These are phyloP conservation scores for Cyclophora punctaria DNA, from an alignment of 2,888 invertebrate genomes.

Conservation along the genomic window DNA sequence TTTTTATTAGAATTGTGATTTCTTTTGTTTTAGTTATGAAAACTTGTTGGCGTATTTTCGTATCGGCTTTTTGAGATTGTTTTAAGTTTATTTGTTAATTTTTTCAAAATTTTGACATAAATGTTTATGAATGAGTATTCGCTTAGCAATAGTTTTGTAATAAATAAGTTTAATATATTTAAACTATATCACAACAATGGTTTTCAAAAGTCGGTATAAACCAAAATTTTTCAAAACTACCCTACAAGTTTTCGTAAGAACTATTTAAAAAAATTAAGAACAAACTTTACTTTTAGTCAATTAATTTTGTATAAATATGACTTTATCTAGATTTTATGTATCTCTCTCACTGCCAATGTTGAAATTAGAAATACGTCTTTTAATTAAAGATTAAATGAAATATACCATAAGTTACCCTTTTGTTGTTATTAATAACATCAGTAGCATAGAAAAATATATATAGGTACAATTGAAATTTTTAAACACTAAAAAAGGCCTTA, in stretches of 20 bases:
- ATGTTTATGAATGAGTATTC: too few relatives aligned
- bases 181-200: neutral
- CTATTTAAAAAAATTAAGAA: constrained; percentile 5
- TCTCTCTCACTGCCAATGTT: constrained; percentile 41
- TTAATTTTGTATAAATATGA: constrained; percentile 20
- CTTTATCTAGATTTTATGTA: constrained; percentile 5
- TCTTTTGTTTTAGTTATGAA: constrained; percentile 42
- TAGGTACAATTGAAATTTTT: neutral
- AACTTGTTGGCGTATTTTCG: constrained; percentile 38
- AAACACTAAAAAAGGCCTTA: too few relatives aligned
- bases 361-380: neutral
- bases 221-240: constrained; percentile 9
- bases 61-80: constrained; percentile 2
- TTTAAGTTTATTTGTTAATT: neutral
- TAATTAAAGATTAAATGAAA: constrained; percentile 12
- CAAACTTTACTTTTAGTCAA: constrained; percentile 11
- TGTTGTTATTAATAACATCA: constrained; percentile 19
- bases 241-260: constrained; percentile 43
- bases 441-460: constrained; percentile 2
- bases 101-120: neutral
- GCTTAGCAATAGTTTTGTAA: too few relatives aligned
- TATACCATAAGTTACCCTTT: constrained; percentile 51
- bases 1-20: constrained; percentile 25
- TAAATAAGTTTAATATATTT: too few relatives aligned
- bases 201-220: constrained; percentile 3